Evolutionary conservation across 2,113 vertebrate genomes (phyloP).

Genomic region (Xenopus borealis): DNA sequence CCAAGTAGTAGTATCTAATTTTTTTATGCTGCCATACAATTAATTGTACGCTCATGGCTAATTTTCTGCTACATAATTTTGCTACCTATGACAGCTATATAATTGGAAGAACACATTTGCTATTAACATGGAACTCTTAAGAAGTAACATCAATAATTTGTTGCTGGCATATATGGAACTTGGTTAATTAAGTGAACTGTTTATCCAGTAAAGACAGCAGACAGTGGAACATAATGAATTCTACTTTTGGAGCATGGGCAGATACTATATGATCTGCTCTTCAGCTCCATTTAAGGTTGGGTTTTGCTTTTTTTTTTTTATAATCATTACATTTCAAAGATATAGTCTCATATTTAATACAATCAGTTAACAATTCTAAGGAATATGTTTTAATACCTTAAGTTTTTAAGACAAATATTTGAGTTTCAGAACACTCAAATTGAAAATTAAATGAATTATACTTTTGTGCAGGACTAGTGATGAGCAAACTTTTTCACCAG

Average conservation of each 20-base stretch:
- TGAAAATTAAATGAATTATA: too few species aligned
- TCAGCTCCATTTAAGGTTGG: too few species aligned
- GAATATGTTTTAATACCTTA: too few species aligned
- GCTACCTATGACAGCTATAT: constrained; percentile 42
- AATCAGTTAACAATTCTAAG: too few species aligned
- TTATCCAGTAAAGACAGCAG: constrained; percentile 24
- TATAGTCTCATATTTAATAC: too few species aligned
- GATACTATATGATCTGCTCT: too few species aligned
- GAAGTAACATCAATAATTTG: constrained; percentile 36
- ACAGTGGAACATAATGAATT: constrained; percentile 15
- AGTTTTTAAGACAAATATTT: too few species aligned
- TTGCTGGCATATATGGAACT: constrained; percentile 16
- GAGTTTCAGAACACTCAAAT: too few species aligned
- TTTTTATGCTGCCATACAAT: constrained; percentile 37
- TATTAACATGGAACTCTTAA: constrained; percentile 43
- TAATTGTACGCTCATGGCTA: constrained; percentile 39
- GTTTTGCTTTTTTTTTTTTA: too few species aligned
- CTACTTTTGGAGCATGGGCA: constrained; percentile 19
- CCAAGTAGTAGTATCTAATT: constrained; percentile 33
- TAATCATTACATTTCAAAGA: too few species aligned
- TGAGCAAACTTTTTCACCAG: too few species aligned
- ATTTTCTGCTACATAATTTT: constrained; percentile 46
- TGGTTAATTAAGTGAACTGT: constrained; percentile 42
- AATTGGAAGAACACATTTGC: constrained; percentile 45
- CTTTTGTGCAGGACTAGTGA: too few species aligned